Evolutionary conservation across 2,113 vertebrate species (phyloP), one percentile per base, ranked within the genome.

Genomic region (Amblyornis subalaris): DNA sequence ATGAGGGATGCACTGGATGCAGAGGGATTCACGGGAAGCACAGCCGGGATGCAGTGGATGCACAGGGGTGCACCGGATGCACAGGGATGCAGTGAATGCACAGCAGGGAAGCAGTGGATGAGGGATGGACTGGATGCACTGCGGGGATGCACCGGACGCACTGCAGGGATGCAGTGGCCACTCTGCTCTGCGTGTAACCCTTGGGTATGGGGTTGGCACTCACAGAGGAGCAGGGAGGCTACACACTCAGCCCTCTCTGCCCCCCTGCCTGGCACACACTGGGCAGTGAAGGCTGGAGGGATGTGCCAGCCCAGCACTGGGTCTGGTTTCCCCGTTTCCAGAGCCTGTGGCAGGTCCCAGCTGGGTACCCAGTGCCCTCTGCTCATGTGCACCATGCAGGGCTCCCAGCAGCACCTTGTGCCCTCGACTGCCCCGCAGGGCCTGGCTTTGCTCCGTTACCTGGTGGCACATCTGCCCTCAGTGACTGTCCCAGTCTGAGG

Each of bases 351-450:
- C 16, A 4, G 5, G 6, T 57, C 74, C 36, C 53, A 45, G 9
- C 40, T 38, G 3, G 5, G 47, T 8, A 25, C 44, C 44, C 50
- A 17, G 6, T 1, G 6, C 40, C 33, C 69, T 9, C 23, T 8
- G 26, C 29, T 6, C 15, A 7, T 12, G 10, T 18, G 54, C 31
- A 11, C 8, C 3, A 0, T 1, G 20, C 6, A 44, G 33, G 42
- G 38, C 73, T 78, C 60, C 15, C 4, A 7, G 36, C 35, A 54
- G 20, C 23, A 3, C 3, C 14, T 29, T 3, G 6, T 50, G 16
- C 55, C 82, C 57, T 33, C 66, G 51, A 5, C 28, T 26, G 51
- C 31, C 40, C 45, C 12, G 21, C 1, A 2, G 21, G 31, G 36
- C 44, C 58, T 83, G 55, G 17, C 42, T 66, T 16, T 54, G 24